Percentiles rank a stretch among this genome's conserved stretches.
These are phyloP conservation scores for Nephrotoma flavescens DNA, from an alignment of 2,888 invertebrate genomes.

Conservation along the genomic window DNA sequence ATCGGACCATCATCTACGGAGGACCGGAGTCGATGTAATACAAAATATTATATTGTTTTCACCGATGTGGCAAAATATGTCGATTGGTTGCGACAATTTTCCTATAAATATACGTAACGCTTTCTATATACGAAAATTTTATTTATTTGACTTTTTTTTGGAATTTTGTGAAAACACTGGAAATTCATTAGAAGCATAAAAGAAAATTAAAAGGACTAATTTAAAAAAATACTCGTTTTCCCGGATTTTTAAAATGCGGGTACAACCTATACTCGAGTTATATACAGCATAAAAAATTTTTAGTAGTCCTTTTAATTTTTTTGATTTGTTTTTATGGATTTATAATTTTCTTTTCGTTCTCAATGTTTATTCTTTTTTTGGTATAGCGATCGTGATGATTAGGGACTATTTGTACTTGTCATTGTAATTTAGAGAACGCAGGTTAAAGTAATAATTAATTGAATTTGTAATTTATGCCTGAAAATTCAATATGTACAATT, in stretches of 20 bases:
- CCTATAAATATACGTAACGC: background rate
- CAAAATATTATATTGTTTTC: slow-evolving; percentile 32
- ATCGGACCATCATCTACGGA: slow-evolving; percentile 14
- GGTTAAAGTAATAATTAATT: background rate
- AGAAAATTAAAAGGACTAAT: no score
- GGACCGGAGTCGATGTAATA: slow-evolving; percentile 29
- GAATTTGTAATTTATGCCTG: background rate
- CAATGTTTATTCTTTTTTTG: background rate
- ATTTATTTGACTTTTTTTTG: no score
- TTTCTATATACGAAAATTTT: no score
- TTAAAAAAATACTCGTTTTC: no score
- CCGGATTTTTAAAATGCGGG: no score
- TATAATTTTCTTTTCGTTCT: background rate
- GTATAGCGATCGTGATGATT: background rate
- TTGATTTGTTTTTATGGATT: background rate
- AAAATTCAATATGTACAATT: no score
- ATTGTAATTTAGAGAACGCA: background rate
- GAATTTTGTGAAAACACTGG: background rate
- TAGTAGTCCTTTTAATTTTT: background rate
- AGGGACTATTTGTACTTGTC: background rate
- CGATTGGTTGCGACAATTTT: slow-evolving; percentile 19
- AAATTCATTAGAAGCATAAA: background rate
- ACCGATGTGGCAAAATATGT: slow-evolving; percentile 29
- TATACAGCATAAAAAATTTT: no score
- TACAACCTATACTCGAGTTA: no score